Base-by-base conservation (phyloP, 2,888 invertebrate genomes). In the Cephus rjabovi region DNA sequence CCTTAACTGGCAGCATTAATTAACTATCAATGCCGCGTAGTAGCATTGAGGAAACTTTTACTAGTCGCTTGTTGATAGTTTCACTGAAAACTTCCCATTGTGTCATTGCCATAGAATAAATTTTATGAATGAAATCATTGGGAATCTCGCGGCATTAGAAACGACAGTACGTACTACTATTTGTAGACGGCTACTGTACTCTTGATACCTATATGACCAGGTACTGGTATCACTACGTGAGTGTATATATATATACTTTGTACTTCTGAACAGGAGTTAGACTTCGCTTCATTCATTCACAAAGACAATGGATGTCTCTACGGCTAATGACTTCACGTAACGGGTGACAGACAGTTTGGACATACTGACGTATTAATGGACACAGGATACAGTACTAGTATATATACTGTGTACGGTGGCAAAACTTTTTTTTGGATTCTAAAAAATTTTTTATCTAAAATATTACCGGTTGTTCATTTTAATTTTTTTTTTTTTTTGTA, bases 281-380 rank as follows among this genome's bases (percentile, higher is more conserved):
- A 31, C 34, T 71, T 34, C 71, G 11, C 56, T 75, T 74, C 75
- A 37, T 77, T 75, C 74, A 75, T 77, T 77, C 75, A 23, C 74
- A 74, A 74, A 77, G 77, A 77, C 77, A 77, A 77, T 77, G 31
- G 69, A 33, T 69, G 35, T 30, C 74, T 74, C 74, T 69, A 34
- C 74, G 75, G 77, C 69, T 74, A 75, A 77, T 77, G 56, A 74
- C 77, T 77, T 30, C 74, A 37, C 23, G 35, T 75, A 71, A 30
- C 71, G 71, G 12, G 12, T 33, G 71, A 71, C 71, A 23, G 71
- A 33, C 23, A 34, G 71, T 33, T 34, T 12, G 31, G 15, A 31
- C 71, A 71, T 31, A 4, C 71, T 12, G 77, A 73, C 74, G 69
- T 73, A 71, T 35, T 34, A 35, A n/a, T 31, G 70, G 40, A 70